Conservation (phyloP, 2,888 invertebrate species). For the Calameuta filiformis region DNA sequence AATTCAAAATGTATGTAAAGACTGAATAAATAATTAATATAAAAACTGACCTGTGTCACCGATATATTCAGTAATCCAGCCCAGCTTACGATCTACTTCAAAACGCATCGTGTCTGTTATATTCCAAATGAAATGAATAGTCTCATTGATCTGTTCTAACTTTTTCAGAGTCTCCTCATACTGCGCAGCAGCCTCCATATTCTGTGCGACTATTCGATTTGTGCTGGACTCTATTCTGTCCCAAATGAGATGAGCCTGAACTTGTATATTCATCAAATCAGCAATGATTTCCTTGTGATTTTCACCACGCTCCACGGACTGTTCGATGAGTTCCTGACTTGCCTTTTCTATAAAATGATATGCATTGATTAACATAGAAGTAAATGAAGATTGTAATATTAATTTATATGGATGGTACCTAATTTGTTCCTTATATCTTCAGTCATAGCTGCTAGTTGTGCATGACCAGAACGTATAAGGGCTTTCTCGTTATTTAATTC, state of each 20-base stretch:
- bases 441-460: slow-evolving; percentile 69
- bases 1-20: slow-evolving; percentile 22
- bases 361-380: not conserved
- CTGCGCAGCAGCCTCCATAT: slow-evolving; percentile 65
- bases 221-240: slow-evolving; percentile 67
- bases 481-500: slow-evolving; percentile 72
- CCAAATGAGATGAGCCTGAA: slow-evolving; percentile 69
- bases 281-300: slow-evolving; percentile 70
- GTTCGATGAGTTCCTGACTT: slow-evolving; percentile 66
- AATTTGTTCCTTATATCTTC: slow-evolving; percentile 69
- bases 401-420: slow-evolving; percentile 50
- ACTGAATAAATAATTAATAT: not conserved
- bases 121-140: slow-evolving; percentile 63
- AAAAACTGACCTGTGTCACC: slow-evolving; percentile 51
- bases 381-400: not conserved
- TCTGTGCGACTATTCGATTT: slow-evolving; percentile 66
- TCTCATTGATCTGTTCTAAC: slow-evolving; percentile 68
- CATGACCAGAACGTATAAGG: slow-evolving; percentile 71
- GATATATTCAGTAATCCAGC: slow-evolving; percentile 59
- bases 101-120: slow-evolving; percentile 52
- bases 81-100: slow-evolving; percentile 59
- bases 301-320: slow-evolving; percentile 66
- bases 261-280: slow-evolving; percentile 70
- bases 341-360: slow-evolving; percentile 63
- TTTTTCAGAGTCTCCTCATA: slow-evolving; percentile 68